Percentiles rank a stretch among this genome's conserved stretches.
Conservation (phyloP, 2,888 invertebrate genomes). For the Colletes collaris region DNA sequence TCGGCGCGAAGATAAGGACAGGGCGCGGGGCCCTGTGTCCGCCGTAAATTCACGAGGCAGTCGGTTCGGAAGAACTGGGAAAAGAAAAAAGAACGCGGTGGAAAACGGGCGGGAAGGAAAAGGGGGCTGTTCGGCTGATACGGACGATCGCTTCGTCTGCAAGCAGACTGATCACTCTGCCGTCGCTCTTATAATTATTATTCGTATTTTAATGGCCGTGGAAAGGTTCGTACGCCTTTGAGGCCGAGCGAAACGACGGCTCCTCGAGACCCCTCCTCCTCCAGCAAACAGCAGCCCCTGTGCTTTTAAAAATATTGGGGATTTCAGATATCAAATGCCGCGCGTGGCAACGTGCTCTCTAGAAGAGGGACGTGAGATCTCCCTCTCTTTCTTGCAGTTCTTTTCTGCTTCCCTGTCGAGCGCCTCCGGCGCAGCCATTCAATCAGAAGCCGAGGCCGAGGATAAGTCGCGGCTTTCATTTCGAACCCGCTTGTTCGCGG, state of each 20-base stretch:
- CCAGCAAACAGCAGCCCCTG: constrained; percentile 62
- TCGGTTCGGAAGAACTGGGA: constrained; percentile 40
- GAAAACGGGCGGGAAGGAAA: constrained; percentile 23
- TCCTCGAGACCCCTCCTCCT: constrained; percentile 70
- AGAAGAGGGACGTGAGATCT: constrained; percentile 64
- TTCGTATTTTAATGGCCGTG: constrained; percentile 82
- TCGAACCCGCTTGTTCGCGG: constrained; percentile 54
- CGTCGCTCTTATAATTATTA: constrained; percentile 82
- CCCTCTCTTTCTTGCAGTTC: constrained; percentile 41
- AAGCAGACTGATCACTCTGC: constrained; percentile 81
- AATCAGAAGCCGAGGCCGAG: constrained; percentile 78
- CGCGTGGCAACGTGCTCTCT: constrained; percentile 66
- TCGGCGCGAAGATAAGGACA: constrained; percentile 57
- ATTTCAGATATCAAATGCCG: constrained; percentile 81
- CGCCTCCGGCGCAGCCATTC: constrained; percentile 82
- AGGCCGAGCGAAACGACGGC: constrained; percentile 74
- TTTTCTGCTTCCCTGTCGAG: constrained; percentile 59
- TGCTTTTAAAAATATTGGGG: constrained; percentile 83
- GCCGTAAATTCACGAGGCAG: constrained; percentile 54
- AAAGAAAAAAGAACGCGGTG: constrained; percentile 19
- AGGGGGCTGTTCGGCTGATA: constrained; percentile 71
- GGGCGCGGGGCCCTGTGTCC: constrained; percentile 23
- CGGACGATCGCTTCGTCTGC: constrained; percentile 78
- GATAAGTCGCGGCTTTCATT: constrained; percentile 80
- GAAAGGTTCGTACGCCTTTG: constrained; percentile 77